Evolutionary conservation across 2,888 invertebrate species (phyloP), one percentile per base, ranked within the genome.

Genomic region (Ennomos quercinarius): DNA sequence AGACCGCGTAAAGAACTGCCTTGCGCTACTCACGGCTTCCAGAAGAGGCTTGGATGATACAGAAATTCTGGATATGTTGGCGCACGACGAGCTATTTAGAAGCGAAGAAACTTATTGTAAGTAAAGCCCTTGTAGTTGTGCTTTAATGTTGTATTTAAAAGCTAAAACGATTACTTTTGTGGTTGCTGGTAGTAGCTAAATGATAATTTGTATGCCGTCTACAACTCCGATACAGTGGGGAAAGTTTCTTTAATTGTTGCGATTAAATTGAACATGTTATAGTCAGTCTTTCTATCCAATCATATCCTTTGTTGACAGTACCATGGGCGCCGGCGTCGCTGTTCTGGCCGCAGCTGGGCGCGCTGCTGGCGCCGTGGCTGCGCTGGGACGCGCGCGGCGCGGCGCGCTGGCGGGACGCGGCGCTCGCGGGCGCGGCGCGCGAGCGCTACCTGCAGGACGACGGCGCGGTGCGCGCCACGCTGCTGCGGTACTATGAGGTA

Each of bases 41-140:
- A 94, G 96, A 54, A 94, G 96, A 78, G 98, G 98, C 2, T 91
- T 98, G 45, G 95, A 96, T 13, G 96, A 97, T 76, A 95, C 96
- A 5, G 98, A 98, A 90, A 95, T 97, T 83, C 87, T 96, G 73
- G 96, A 95, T 74, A 84, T 95, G 63, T 74, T 96, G 61, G 94
- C 95, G 0, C 94, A 94, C 71, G 94, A 95, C 72, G 91, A 94
- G 41, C 89, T 93, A 66, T 95, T 95, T 67, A 93, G 95, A 65
- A 95, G 94, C 66, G 93, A 93, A 56, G 93, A 93, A 68, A 95
- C 95, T 43, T 95, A 95, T 70, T 88, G 95, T 95, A 75, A 93
- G 93, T 81, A n/a, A n/a, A 1, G 9, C 8, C 11, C 11, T 40
- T 40, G 10, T 2, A 11, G 10, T 2, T 11, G 39, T 40, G 27